phyloP scores from a whole-genome alignment of 2,113 vertebrate species.

The Aphyosemion australe region DNA sequence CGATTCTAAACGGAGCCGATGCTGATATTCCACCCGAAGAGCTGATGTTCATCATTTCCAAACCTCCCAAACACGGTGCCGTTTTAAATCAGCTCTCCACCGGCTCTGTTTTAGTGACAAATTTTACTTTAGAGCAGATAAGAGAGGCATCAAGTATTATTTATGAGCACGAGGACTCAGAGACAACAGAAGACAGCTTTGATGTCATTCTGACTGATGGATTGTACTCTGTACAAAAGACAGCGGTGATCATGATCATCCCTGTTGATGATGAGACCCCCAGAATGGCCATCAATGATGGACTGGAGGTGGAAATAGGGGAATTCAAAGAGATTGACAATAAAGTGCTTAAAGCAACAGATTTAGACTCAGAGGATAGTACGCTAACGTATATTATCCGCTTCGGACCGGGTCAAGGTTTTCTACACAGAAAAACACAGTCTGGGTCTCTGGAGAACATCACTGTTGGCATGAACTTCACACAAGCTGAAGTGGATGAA shows the following conservation, averaged over 20 bases:
- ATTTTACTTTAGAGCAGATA: conserved; percentile 91
- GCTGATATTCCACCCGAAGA: conserved; percentile 85
- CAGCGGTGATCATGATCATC: conserved; percentile 82
- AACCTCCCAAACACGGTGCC: conserved; percentile 84
- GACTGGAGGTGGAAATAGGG: conserved; percentile 89
- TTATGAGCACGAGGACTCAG: conserved; percentile 94
- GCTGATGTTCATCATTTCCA: conserved; percentile 85
- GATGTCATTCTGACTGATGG: conserved; percentile 88
- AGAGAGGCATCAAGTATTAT: conserved; percentile 90
- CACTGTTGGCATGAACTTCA: conserved; percentile 92
- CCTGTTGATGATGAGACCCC: conserved; percentile 94
- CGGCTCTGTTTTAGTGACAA: conserved; percentile 84
- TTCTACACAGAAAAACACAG: conserved; percentile 81
- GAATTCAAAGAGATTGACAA: conserved; percentile 86
- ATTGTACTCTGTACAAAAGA: conserved; percentile 82
- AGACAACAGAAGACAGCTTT: conserved; percentile 91
- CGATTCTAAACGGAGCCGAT: conserved; percentile 87
- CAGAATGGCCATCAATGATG: conserved; percentile 90
- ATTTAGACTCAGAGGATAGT: conserved; percentile 92
- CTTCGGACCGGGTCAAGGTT: conserved; percentile 86
- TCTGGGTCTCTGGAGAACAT: conserved; percentile 84
- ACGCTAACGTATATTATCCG: conserved; percentile 83
- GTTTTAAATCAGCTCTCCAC: conserved; percentile 88
- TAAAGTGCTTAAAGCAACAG: conserved; percentile 88
- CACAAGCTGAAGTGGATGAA: conserved; percentile 89